These are phyloP conservation scores for Mormyrus hasselquistii DNA, from an alignment of 2,797 vertebrate species.

Conservation along the genomic window DNA sequence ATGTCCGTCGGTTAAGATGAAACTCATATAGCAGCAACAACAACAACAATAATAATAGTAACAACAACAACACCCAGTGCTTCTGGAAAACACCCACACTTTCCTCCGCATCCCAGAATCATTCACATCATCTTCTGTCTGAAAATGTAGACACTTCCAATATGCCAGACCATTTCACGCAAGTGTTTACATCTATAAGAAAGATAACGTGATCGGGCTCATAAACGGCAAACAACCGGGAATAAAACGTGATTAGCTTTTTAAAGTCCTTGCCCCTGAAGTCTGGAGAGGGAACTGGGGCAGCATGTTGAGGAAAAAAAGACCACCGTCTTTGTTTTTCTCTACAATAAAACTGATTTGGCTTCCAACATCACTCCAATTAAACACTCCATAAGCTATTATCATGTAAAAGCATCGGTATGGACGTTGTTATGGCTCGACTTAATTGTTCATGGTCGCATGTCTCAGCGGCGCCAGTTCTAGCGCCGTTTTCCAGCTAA, in stretches of 20 bases:
- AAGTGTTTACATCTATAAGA: background rate
- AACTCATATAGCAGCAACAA: background rate
- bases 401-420: conserved; percentile 42
- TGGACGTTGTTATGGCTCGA: background rate
- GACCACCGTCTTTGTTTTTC: background rate
- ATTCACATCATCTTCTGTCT: background rate
- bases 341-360: background rate
- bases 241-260: background rate
- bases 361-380: background rate
- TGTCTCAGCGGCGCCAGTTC: background rate
- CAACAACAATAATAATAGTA: background rate
- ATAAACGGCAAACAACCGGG: background rate
- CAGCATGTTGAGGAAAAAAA: background rate
- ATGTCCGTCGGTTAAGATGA: background rate
- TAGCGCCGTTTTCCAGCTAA: background rate
- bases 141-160: background rate
- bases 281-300: background rate
- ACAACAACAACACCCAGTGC: background rate
- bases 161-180: background rate
- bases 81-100: background rate
- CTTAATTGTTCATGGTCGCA: background rate
- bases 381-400: conserved; percentile 46
- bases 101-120: background rate
- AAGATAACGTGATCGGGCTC: background rate
- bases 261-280: background rate